Evolutionary conservation across 2,888 invertebrate species (phyloP), one percentile per base, ranked within the genome.

Genomic region (Elmis aenea): DNA sequence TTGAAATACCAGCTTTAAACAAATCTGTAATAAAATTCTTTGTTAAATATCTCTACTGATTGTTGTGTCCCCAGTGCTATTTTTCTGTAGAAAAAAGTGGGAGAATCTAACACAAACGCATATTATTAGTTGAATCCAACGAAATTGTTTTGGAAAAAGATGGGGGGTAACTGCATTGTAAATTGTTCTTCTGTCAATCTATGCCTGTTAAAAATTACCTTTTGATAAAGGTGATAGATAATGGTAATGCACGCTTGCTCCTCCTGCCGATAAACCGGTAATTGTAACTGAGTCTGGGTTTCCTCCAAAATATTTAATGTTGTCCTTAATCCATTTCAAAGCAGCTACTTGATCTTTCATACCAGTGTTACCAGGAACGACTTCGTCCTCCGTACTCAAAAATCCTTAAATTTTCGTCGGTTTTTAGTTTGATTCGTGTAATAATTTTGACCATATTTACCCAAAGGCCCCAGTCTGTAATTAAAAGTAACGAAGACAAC

Each of bases 291-390:
- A 76, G 18, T 75, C 71, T 2, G 81, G 74, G 65, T 83, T 75
- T 1, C 84, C 84, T 1, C 80, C 81, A 51, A 85, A 84, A 55
- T 70, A 69, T 46, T 72, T 67, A 42, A 84, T 81, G 57, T 84
- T 82, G 23, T 72, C 60, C 33, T 75, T 73, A 0, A 82, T 65
- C 83, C 83, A 85, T 42, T 73, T 71, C 24, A 85, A 60, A 0
- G 82, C 83, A 46, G 77, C 70, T 15, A 68, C 70, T 63, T 84
- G 83, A 68, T 84, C 84, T 54, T 83, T 84, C 21, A 84, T 58
- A 1, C 83, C 84, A 51, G 74, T 75, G 59, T 84, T 84, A 2
- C 80, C 81, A 0, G 84, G 76, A 1, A 80, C 69, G 0, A 71
- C 56, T 0, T 73, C 71, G 46, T 85, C 83, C 5, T 76, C 81